These are phyloP conservation scores for Rhimphoctona megacephalus DNA, from an alignment of 2,888 invertebrate species.

Conservation along the genomic window DNA sequence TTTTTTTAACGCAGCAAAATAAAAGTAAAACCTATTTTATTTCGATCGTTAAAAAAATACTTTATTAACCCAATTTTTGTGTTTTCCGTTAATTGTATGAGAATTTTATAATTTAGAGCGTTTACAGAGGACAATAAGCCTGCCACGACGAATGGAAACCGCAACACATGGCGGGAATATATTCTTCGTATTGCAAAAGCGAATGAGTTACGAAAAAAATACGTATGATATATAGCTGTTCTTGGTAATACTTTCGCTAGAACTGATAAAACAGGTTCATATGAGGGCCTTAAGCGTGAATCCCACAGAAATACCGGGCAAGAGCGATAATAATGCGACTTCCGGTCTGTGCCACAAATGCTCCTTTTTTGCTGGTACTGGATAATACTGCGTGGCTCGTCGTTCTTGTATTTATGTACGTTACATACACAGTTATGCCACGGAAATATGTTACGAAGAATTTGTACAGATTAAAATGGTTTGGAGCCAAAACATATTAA, in stretches of 20 bases:
- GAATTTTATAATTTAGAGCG: neutral
- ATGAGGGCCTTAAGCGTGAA: constrained; percentile 62
- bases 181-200: constrained; percentile 6
- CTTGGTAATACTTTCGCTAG: constrained; percentile 28
- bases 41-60: neutral
- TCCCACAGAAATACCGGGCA: constrained; percentile 64
- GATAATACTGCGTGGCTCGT: constrained; percentile 25
- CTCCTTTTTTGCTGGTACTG: constrained; percentile 48
- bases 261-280: constrained; percentile 44
- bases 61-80: neutral
- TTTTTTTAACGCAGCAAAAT: too few relatives aligned
- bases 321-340: constrained; percentile 74
- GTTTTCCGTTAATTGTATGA: neutral
- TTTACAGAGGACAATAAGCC: constrained; percentile 7
- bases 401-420: constrained; percentile 15
- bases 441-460: neutral
- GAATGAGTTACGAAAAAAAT: constrained; percentile 26
- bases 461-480: neutral
- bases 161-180: constrained; percentile 20
- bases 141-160: constrained; percentile 24
- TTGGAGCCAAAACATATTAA: neutral
- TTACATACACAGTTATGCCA: neutral
- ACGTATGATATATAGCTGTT: constrained; percentile 8
- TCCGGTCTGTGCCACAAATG: constrained; percentile 69
- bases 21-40: neutral